These are phyloP conservation scores for Triplophysa bombifrons DNA, from an alignment of 2,797 vertebrate genomes.

Conservation along the genomic window DNA sequence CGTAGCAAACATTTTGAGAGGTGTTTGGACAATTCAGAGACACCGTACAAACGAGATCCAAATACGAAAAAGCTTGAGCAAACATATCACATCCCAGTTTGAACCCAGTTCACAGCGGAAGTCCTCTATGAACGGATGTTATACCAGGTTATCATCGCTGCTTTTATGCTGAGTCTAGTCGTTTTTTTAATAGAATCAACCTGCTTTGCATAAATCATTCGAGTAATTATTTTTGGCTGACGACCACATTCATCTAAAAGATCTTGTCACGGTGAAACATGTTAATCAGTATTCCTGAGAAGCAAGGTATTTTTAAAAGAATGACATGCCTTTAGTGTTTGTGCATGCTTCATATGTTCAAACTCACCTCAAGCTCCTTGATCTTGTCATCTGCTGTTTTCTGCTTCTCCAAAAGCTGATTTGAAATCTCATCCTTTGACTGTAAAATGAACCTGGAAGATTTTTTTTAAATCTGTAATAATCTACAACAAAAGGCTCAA, in stretches of 20 bases:
- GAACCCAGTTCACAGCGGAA: neutral
- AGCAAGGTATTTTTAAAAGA: neutral
- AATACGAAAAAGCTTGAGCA: no score
- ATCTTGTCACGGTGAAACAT: neutral
- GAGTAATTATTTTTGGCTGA: neutral
- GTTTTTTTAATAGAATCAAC: neutral
- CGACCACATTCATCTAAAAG: neutral
- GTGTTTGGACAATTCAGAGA: no score
- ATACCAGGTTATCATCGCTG: neutral
- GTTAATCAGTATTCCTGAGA: neutral
- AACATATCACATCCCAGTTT: no score
- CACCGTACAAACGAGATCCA: no score
- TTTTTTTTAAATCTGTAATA: neutral
- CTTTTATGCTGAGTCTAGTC: neutral
- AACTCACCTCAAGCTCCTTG: slow-evolving; percentile 91
- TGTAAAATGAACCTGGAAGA: slow-evolving; percentile 90
- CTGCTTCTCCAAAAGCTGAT: slow-evolving; percentile 89
- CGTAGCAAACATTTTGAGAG: no score
- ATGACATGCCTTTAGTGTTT: neutral
- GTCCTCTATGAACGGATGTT: neutral
- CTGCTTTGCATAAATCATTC: neutral
- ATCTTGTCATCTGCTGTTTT: slow-evolving; percentile 93
- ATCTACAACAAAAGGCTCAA: neutral
- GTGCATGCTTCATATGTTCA: neutral
- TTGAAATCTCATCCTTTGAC: slow-evolving; percentile 88